Evolutionary conservation across 2,113 vertebrate genomes (phyloP).

Genomic region (Macquaria ambigua): DNA sequence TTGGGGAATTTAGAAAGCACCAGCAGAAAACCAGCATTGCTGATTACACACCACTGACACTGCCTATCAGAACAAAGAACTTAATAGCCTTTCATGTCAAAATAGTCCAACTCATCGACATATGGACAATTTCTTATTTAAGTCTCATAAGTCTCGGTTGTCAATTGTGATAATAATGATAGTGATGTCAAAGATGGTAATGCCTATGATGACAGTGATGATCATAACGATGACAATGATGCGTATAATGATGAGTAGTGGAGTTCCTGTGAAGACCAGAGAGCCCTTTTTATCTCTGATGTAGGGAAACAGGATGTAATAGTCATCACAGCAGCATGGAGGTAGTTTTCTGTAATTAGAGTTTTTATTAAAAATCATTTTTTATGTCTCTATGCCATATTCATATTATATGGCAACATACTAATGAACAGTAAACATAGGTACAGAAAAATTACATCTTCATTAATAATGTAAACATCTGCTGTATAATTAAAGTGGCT

Average conservation of each 20-base stretch:
- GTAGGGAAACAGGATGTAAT: background rate
- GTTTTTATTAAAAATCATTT: slow-evolving; percentile 28
- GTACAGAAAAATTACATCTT: slow-evolving; percentile 38
- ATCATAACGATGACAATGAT: slow-evolving; percentile 26
- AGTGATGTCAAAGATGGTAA: slow-evolving; percentile 41
- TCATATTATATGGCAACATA: slow-evolving; percentile 43
- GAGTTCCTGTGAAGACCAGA: slow-evolving; percentile 19
- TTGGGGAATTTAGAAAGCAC: background rate
- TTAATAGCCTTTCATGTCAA: slow-evolving; percentile 16
- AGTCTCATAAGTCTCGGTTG: background rate
- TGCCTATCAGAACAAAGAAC: slow-evolving; percentile 22
- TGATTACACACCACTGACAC: slow-evolving; percentile 4
- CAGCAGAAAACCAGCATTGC: background rate
- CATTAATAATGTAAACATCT: slow-evolving; percentile 72
- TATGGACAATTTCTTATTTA: slow-evolving; percentile 13
- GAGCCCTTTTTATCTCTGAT: slow-evolving; percentile 23
- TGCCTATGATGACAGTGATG: background rate
- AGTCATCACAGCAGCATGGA: slow-evolving; percentile 27
- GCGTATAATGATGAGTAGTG: slow-evolving; percentile 11
- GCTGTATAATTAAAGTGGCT: slow-evolving; percentile 61
- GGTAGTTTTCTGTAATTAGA: slow-evolving; percentile 45
- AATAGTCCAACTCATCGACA: background rate
- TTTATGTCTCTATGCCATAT: slow-evolving; percentile 34
- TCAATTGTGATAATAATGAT: slow-evolving; percentile 40
- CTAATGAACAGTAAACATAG: slow-evolving; percentile 61